phyloP scores from a whole-genome alignment of 2,888 invertebrate genomes.

The Rhogogaster chlorosoma region DNA sequence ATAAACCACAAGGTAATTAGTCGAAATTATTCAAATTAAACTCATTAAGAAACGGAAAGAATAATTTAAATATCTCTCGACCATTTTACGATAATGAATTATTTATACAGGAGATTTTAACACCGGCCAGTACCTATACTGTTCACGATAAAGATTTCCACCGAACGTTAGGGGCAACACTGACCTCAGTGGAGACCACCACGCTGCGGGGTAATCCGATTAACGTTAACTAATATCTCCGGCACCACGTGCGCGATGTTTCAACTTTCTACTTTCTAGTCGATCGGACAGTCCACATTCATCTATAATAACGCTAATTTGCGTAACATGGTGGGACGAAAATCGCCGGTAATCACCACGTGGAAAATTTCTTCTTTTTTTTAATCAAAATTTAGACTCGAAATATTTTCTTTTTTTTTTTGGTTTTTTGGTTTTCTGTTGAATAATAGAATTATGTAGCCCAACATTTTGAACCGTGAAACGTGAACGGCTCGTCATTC shows the following conservation, averaged over 20 bases:
- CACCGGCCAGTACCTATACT: not conserved
- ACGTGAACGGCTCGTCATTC: not conserved
- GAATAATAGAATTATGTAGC: not conserved
- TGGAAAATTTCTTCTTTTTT: not conserved
- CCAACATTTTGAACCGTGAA: not conserved
- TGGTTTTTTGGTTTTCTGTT: not conserved
- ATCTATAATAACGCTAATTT: not conserved
- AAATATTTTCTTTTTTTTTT: not conserved
- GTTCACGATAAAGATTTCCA: constrained; percentile 19
- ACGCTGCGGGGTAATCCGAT: constrained; percentile 45
- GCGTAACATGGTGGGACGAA: not conserved
- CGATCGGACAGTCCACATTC: not conserved
- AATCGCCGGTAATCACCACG: not conserved
- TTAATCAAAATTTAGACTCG: not conserved
- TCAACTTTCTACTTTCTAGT: constrained; percentile 20
- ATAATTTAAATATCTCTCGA: not conserved
- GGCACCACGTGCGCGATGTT: constrained; percentile 46
- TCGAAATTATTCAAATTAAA: no score
- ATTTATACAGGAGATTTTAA: not conserved
- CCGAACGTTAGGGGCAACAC: constrained; percentile 37
- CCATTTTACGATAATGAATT: not conserved
- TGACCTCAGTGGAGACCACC: constrained; percentile 47
- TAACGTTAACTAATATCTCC: constrained; percentile 35
- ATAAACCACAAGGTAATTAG: no score
- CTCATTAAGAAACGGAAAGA: not conserved